Conservation (phyloP, 2,113 vertebrate genomes). For the Corythornis cristatus region DNA sequence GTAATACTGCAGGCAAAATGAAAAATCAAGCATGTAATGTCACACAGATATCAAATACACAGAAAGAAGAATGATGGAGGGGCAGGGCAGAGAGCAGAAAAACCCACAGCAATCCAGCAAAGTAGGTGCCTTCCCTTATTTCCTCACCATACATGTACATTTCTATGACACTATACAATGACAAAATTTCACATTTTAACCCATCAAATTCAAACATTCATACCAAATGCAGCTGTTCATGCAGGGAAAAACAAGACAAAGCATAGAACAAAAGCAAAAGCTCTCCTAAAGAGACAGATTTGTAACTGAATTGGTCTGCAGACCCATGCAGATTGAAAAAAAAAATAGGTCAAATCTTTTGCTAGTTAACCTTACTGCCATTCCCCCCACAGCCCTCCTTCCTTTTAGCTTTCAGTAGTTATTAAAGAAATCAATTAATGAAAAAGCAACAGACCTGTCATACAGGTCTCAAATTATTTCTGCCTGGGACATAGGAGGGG, state of each 20-base stretch:
- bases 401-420: not conserved
- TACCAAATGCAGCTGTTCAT: not conserved
- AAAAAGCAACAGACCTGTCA: not conserved
- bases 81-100: not conserved
- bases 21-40: not conserved
- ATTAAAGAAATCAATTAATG: constrained; percentile 15
- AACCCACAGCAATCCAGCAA: not conserved
- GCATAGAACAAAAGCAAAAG: not conserved
- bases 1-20: not conserved
- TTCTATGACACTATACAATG: not conserved
- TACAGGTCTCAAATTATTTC: not conserved
- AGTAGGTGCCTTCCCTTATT: not conserved
- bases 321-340: constrained; percentile 20
- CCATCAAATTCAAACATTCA: not conserved
- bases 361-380: not conserved
- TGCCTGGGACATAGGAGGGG: not conserved
- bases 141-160: not conserved
- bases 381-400: not conserved
- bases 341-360: constrained; percentile 60
- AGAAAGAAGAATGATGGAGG: not conserved
- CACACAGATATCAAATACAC: not conserved
- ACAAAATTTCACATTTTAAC: not conserved
- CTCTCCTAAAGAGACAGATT: not conserved
- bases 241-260: not conserved
- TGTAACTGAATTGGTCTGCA: constrained; percentile 23